Base-by-base conservation (phyloP, 2,888 invertebrate genomes). In the Thysanoteuthis rhombus region DNA sequence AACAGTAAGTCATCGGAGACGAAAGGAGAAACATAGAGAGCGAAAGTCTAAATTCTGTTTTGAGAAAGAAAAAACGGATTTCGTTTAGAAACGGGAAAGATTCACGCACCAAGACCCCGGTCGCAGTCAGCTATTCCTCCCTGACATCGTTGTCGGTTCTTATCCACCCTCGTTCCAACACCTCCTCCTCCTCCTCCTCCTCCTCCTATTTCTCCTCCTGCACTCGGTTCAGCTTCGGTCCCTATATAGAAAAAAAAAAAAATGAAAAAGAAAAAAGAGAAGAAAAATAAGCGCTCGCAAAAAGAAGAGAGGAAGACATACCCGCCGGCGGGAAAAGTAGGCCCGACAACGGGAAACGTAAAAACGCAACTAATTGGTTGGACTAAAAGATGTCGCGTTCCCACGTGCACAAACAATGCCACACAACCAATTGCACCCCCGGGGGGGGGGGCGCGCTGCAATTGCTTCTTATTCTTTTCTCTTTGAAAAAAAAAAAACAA, bases 381-480 rank as follows among this genome's bases (percentile, higher is more conserved):
- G 36, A 75, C n/a, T 75, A 75, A 75, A 75, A 75, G 75, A 75
- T 75, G 75, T 75, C 75, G 75, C 75, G 75, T 75, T 75, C 75
- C 75, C 75, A 75, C 75, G 75, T 75, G 75, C n/a, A n/a, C 75
- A n/a, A 75, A 75, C 75, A 75, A 75, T 75, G 75, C n/a, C 75
- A n/a, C n/a, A n/a, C 75, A 75, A 75, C 75, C 75, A 75, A 75
- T 75, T 75, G 75, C 75, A n/a, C n/a, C 75, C 75, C n/a, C n/a
- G 75, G 16, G 75, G n/a, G n/a, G n/a, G n/a, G n/a, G n/a, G n/a
- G n/a, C n/a, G 75, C 75, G n/a, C 75, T 75, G 75, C n/a, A 75
- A 10, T n/a, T 75, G 75, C 16, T 75, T 75, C 75, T n/a, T n/a
- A n/a, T 75, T 16, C 75, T n/a, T 75, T 75, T n/a, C 32, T 75